These are phyloP conservation scores for Amazona guildingii DNA, from an alignment of 2,113 vertebrate species.

Conservation along the genomic window DNA sequence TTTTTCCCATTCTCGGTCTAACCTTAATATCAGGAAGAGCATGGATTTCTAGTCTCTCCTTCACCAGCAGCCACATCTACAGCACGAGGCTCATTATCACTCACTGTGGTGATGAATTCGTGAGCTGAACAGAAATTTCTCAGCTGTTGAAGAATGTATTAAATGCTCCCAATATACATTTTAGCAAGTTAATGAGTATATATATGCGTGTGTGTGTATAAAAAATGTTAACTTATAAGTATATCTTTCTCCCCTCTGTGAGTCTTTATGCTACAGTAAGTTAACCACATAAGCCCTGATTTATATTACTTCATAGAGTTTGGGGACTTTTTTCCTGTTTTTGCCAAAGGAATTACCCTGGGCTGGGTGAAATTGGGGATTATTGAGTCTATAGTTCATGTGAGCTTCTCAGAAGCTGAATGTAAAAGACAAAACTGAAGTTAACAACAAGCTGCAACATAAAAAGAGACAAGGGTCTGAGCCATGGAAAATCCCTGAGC, in stretches of 20 bases:
- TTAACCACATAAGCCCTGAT: neutral
- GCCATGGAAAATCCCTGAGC: neutral
- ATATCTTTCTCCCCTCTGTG: neutral
- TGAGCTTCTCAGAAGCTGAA: neutral
- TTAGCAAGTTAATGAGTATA: slow-evolving; percentile 25
- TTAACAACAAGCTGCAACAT: neutral
- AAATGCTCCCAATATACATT: slow-evolving; percentile 3
- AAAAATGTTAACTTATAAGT: slow-evolving; percentile 40
- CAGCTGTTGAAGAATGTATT: slow-evolving; percentile 17
- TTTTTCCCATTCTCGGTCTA: neutral
- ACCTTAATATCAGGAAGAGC: neutral
- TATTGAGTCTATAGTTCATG: neutral
- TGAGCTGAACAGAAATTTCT: slow-evolving; percentile 38
- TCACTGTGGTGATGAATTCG: neutral
- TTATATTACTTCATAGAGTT: neutral
- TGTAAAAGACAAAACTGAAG: neutral
- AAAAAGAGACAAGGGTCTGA: neutral
- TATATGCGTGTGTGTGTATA: neutral
- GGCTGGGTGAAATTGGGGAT: neutral
- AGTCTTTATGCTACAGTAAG: neutral
- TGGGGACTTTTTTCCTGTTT: neutral
- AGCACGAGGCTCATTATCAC: slow-evolving; percentile 19
- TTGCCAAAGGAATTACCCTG: neutral
- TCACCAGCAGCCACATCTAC: neutral
- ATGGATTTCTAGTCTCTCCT: neutral